These are phyloP conservation scores for Antennarius striatus DNA, from an alignment of 2,113 vertebrate genomes.

Conservation along the genomic window DNA sequence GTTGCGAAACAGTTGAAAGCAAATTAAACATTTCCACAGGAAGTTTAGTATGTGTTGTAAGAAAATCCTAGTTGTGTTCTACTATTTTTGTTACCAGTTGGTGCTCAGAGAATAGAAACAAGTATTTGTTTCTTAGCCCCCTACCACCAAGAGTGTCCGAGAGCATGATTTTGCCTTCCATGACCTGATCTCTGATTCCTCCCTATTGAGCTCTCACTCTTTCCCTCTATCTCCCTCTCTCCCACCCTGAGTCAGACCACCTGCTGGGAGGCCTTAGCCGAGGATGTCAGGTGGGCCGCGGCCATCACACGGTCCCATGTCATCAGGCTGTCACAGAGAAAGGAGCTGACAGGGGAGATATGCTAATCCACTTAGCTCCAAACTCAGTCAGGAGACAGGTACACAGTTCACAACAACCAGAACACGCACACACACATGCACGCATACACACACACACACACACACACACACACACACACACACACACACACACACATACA, in stretches of 20 bases:
- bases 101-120: too few relatives aligned
- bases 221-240: conserved; percentile 1
- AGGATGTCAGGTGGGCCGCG: conserved; percentile 66
- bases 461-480: conserved; percentile 28
- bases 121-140: too few relatives aligned
- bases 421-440: conserved; percentile 29
- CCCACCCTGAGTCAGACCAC: conserved; percentile 53
- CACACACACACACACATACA: conserved; percentile 14
- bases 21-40: too few relatives aligned
- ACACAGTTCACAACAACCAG: conserved; percentile 28
- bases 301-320: conserved; percentile 74
- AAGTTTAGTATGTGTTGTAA: too few relatives aligned
- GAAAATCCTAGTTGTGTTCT: too few relatives aligned
- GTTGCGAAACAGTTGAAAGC: not conserved
- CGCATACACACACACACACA: conserved; percentile 25
- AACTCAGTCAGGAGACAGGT: conserved; percentile 65
- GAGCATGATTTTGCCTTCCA: conserved; percentile 13
- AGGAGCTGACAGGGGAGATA: conserved; percentile 74
- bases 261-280: conserved; percentile 64
- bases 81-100: too few relatives aligned
- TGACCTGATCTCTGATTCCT: not conserved
- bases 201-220: conserved; percentile 1
- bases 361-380: conserved; percentile 82
- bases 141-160: not conserved
- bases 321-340: conserved; percentile 73